A percentile compares a stretch with the other conserved stretches of the same genome.
These are phyloP conservation scores for Miltochrista miniata DNA, from an alignment of 2,888 invertebrate species.

Conservation along the genomic window DNA sequence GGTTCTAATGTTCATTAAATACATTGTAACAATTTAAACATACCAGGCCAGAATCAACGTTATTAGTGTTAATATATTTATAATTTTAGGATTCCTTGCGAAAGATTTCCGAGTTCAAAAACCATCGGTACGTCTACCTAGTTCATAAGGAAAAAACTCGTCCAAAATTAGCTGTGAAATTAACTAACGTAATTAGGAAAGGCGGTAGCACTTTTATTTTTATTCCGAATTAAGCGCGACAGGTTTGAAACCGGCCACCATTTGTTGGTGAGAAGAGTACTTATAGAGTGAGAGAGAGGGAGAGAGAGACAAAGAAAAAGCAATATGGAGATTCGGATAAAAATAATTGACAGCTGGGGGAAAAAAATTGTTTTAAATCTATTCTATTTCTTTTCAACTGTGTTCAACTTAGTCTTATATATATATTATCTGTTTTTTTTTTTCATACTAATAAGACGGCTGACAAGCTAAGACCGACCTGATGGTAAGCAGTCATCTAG, in stretches of 20 bases:
- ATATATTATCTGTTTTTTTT: no score
- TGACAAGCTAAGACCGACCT: no score
- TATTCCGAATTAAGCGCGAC: constrained; percentile 15
- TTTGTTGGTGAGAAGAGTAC: constrained; percentile 3
- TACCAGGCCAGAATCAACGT: no score
- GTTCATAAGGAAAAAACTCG: constrained; percentile 20
- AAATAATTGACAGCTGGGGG: neutral
- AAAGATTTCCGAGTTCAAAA: neutral
- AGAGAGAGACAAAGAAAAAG: neutral
- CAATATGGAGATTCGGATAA: neutral
- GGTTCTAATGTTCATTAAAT: no score
- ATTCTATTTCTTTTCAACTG: neutral
- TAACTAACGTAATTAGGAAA: constrained; percentile 33
- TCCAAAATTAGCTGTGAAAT: constrained; percentile 36
- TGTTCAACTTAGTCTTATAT: neutral
- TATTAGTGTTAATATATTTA: no score
- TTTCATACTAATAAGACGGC: no score
- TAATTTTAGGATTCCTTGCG: neutral
- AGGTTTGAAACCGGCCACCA: constrained; percentile 1
- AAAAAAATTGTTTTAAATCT: neutral
- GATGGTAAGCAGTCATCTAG: no score
- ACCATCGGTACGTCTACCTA: constrained; percentile 2
- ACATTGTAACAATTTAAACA: no score
- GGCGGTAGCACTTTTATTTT: constrained; percentile 22
- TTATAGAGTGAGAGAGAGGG: neutral